Evolutionary conservation across 2,888 invertebrate species (phyloP), one percentile per base, ranked within the genome.

Genomic region (Rambutsinella grinnellia): DNA sequence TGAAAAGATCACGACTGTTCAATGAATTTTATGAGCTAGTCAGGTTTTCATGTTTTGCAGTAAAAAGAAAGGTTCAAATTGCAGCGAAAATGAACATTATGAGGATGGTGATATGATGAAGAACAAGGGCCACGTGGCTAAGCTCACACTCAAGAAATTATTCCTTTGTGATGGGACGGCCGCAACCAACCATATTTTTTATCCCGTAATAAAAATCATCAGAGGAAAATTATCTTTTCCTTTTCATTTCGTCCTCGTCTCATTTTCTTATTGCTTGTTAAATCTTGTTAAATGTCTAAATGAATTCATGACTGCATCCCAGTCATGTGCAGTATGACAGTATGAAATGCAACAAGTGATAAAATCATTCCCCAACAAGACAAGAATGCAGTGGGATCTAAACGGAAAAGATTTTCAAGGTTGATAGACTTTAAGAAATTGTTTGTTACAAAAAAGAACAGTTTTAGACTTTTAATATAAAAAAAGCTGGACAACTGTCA

Each of bases 1-100:
- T 72, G 72, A 72, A 65, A 72, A 65, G 47, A 63, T 72, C 72
- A 72, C 72, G 72, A 72, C 53, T 72, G 23, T 57, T 65, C 65
- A 57, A 51, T 65, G 51, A 72, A 58, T 71, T 70, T 71, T 71
- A 71, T 65, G 63, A 72, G 44, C 65, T 13, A 65, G 72, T 72
- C 72, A 72, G 57, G 72, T 72, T 57, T 65, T 72, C 72, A 63
- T 63, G 70, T 63, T 68, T 67, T 68, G 49, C 27, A 58, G 57
- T 65, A 63, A 63, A 65, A 58, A 44, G 49, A 46, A 21, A 8
- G 23, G 10, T 23, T 54, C 23, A 17, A 23, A 10, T 24, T 54
- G 54, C 23, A 6, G 5, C 3, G 8, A n/a, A 54, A 6, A 54
- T n/a, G 24, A 54, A 6, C 54, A 17, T 8, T 17, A 53, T 27